Conservation (phyloP, 2,113 vertebrate genomes). For the Clarias macrocephalus region DNA sequence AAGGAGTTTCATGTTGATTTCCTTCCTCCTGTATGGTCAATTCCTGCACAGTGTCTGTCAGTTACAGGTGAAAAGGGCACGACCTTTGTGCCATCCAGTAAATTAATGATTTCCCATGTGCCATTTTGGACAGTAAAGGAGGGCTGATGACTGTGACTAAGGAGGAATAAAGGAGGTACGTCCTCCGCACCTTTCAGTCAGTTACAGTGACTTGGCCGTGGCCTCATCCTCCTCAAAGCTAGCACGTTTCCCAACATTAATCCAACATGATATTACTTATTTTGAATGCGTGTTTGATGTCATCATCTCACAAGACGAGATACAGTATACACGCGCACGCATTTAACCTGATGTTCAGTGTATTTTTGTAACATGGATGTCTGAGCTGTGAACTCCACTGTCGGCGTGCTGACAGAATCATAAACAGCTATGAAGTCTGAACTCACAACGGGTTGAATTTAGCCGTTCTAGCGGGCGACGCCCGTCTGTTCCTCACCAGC, state of each 20-base stretch:
- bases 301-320: background rate
- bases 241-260: no score
- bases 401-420: constrained; percentile 61
- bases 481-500: constrained; percentile 58
- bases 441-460: background rate
- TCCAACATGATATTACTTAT: no score
- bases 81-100: background rate
- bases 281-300: no score
- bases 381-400: background rate
- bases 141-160: no score
- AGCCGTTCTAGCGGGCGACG: constrained; percentile 54
- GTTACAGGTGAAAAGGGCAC: background rate
- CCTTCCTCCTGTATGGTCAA: no score
- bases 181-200: background rate
- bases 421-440: constrained; percentile 47
- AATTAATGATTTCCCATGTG: background rate
- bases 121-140: no score
- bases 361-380: background rate
- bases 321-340: no score
- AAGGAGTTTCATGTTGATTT: background rate
- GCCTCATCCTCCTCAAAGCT: no score
- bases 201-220: background rate
- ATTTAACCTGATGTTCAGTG: background rate
- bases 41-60: background rate
- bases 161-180: background rate